Base-by-base conservation (phyloP, 1,140 invertebrate species). In the Nephila pilipes region DNA sequence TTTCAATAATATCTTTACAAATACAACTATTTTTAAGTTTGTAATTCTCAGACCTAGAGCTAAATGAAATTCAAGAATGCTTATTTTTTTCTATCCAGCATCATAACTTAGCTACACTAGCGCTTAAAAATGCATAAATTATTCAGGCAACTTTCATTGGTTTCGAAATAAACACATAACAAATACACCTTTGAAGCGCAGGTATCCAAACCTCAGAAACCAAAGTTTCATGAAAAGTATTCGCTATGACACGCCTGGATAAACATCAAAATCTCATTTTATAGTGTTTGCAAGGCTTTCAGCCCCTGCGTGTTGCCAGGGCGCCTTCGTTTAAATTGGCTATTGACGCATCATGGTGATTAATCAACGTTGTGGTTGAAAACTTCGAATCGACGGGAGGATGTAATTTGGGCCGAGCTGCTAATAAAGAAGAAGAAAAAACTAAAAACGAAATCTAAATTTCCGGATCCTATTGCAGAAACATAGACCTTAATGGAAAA, bases 261-360 rank as follows among this genome's bases (percentile, higher is more conserved):
- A 85, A 58, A 60, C 54, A 85, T 85, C 55, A 85, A 85, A 85
- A 85, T 85, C 83, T 36, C 57, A 85, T 85, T 85, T 85, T 60
- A 16, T 16, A 14, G 14, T 60, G 83, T 75, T 75, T 75, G n/a
- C 38, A 20, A 60, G 29, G 54, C 54, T 32, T 85, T 58, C 46
- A 46, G 46, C 46, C 6, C 12, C 46, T 46, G 46, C 18, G n/a
- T 36, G 54, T 32, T 75, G 69, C 29, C 1, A 46, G 29, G 32
- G 29, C 18, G 57, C 57, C n/a, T 55, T 20, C 83, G 16, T 58
- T 75, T 85, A 85, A 85, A 85, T 85, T 85, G 57, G 16, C 83
- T 85, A 85, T 85, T 85, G 83, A 60, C 83, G 54, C 83, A 60
- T 85, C n/a, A 20, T 25, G 54, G 57, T 85, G 83, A 85, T 85